Percentiles rank a stretch among this genome's conserved stretches.
Conservation (phyloP, 2,113 vertebrate species). For the Vulpes vulpes region DNA sequence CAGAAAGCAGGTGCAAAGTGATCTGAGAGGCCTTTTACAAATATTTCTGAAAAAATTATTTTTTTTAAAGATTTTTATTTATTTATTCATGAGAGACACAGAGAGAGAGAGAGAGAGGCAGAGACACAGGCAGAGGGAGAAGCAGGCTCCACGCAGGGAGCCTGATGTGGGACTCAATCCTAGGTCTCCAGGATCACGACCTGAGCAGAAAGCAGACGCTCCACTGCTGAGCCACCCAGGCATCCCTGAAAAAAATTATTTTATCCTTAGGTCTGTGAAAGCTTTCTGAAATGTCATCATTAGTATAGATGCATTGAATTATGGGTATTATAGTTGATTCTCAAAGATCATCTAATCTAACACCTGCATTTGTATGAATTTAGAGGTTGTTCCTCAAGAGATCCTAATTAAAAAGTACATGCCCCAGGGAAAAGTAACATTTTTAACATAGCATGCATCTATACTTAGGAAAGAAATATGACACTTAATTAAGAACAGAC, state of each 20-base stretch:
- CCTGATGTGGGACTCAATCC: no score
- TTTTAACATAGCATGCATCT: background rate
- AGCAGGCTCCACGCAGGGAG: no score
- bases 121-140: no score
- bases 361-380: background rate
- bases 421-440: background rate
- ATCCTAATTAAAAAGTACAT: conserved; percentile 28
- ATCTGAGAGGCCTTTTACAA: background rate
- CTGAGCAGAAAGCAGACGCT: no score
- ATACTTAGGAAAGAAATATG: background rate
- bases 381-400: background rate
- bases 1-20: background rate
- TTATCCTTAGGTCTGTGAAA: background rate
- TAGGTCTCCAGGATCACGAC: no score
- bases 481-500: background rate
- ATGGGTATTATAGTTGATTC: background rate
- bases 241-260: no score
- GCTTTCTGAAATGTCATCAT: background rate
- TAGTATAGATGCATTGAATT: background rate
- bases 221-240: no score
- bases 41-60: background rate
- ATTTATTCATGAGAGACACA: no score
- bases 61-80: no score
- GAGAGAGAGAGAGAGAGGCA: no score
- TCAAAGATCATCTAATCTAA: background rate